Evolutionary conservation across 2,888 invertebrate species (phyloP), one percentile per base, ranked within the genome.

Genomic region (Drosophila nr. perissopoda): DNA sequence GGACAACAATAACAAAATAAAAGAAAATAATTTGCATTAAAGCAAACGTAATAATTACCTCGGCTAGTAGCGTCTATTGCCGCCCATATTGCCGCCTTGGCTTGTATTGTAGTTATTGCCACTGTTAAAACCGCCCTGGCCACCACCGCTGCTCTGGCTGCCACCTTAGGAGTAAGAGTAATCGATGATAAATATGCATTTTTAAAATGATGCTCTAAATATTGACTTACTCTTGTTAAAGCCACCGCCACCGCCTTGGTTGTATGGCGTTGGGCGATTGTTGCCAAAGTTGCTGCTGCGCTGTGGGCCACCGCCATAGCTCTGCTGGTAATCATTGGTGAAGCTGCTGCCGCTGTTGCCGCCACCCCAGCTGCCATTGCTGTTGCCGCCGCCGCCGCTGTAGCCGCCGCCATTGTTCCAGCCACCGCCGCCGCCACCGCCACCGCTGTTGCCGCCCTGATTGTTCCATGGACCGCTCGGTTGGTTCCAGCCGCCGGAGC

Each of bases 291-390:
- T 91, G 62, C 85, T 92, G 90, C 94, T 95, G 78, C 98, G 95
- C 93, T 97, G 95, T 0, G 98, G 97, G 1, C 98, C 98, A 42
- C 97, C 98, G 1, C 96, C 95, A 91, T 96, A 97, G 71, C 95
- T 95, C 92, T 97, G 97, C 87, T 97, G 97, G 92, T 98, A 97
- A 59, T 96, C 96, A 59, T 95, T 94, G 51, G 88, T 89, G 62
- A 92, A 92, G 62, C 76, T 87, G 2, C 91, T 83, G 7, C 82
- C 79, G 84, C 73, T 77, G 91, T 70, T 78, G 63, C 51, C 77
- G 25, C 88, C 91, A 75, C 95, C 95, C 31, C 96, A 96, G 78
- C 96, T 96, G n/a, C 82, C 83, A 91, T 94, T 95, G 82, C 94
- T 95, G 36, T 91, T 83, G 82, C 95, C 94, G 10, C 29, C n/a